These are phyloP conservation scores for Drosophila nr. perissopoda DNA, from an alignment of 2,888 invertebrate species.

Conservation along the genomic window DNA sequence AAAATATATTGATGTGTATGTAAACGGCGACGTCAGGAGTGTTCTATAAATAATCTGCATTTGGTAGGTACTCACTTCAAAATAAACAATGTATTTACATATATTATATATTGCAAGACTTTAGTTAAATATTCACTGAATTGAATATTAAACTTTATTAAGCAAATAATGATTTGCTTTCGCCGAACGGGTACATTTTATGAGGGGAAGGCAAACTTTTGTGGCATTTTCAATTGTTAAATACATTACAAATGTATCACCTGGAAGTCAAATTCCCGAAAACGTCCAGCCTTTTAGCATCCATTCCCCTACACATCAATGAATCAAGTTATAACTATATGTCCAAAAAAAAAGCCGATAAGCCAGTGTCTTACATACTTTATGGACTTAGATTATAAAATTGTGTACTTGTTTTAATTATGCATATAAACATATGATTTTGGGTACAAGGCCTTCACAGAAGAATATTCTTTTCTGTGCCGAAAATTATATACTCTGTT, in stretches of 20 bases:
- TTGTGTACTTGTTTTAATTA: neutral
- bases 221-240: neutral
- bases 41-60: conserved; percentile 37
- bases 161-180: neutral
- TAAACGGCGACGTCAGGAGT: conserved; percentile 29
- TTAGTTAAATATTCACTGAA: neutral
- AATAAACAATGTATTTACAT: conserved; percentile 31
- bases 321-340: too few relatives aligned
- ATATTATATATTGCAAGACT: neutral
- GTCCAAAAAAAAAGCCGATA: neutral
- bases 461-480: neutral
- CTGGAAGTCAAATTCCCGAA: neutral
- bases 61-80: conserved; percentile 34
- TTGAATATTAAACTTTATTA: neutral
- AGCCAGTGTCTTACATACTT: neutral
- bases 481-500: neutral
- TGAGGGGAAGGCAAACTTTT: neutral
- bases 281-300: neutral
- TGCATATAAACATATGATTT: neutral
- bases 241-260: neutral
- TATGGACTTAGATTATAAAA: neutral
- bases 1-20: conserved; percentile 27
- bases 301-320: neutral
- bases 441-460: neutral
- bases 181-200: neutral